Conservation (phyloP, 1,140 invertebrate species). For the Asobara japonica region DNA sequence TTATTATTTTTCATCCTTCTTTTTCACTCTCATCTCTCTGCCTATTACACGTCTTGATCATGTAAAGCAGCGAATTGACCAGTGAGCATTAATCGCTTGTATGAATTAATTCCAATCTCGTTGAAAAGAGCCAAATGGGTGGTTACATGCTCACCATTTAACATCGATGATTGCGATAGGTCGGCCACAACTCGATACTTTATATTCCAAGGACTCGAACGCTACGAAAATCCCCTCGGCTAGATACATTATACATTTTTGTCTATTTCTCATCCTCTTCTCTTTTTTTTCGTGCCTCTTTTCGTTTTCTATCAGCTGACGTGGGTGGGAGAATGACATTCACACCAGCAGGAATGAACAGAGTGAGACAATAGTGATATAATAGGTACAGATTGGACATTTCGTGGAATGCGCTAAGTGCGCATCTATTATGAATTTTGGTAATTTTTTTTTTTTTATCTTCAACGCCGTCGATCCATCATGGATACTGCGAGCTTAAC, state of each 20-base stretch:
- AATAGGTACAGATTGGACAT: no score
- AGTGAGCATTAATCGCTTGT: not conserved
- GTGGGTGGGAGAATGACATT: not conserved
- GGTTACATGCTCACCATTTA: not conserved
- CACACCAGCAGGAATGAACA: not conserved
- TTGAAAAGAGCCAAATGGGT: not conserved
- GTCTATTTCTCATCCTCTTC: not conserved
- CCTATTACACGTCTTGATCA: no score
- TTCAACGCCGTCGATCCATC: no score
- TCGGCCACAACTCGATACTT: constrained; percentile 3
- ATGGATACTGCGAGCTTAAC: no score
- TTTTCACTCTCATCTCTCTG: not conserved
- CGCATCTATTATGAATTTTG: no score
- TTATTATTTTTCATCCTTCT: not conserved
- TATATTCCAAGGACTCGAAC: constrained; percentile 14
- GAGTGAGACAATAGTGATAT: constrained; percentile 10
- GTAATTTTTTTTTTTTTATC: no score
- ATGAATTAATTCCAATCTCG: constrained; percentile 7
- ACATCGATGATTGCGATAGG: constrained; percentile 20
- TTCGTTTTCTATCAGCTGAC: not conserved
- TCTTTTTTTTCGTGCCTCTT: constrained; percentile 33
- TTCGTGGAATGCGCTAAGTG: no score
- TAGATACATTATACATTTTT: not conserved
- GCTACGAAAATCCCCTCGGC: not conserved
- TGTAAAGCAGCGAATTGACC: not conserved